Conservation (phyloP, 2,888 invertebrate genomes). For the Cataglyphis livida region DNA sequence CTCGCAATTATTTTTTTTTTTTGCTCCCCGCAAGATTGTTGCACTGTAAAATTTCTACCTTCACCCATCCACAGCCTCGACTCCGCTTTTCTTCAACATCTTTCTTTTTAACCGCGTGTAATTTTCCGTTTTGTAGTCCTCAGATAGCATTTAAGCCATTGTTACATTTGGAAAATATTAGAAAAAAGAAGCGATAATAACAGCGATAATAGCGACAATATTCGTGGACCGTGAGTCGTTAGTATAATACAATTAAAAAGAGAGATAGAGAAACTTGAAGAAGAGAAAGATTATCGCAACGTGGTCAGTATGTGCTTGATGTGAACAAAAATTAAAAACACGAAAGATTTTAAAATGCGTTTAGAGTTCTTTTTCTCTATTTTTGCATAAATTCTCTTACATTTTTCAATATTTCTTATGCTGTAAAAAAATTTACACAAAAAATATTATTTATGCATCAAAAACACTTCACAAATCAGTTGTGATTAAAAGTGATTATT, state of each 20-base stretch:
- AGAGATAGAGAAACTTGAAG: background rate
- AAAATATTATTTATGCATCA: background rate
- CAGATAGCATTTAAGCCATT: slow-evolving; percentile 78
- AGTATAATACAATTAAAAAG: background rate
- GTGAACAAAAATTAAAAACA: background rate
- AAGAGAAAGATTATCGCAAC: background rate
- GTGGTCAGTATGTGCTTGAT: background rate
- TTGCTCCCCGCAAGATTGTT: slow-evolving; percentile 83
- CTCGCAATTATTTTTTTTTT: slow-evolving; percentile 84
- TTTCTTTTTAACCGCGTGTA: background rate
- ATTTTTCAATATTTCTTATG: background rate
- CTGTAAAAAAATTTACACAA: background rate
- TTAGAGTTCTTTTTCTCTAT: background rate
- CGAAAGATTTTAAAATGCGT: background rate
- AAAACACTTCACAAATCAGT: background rate
- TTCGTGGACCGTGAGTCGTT: background rate
- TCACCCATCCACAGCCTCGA: slow-evolving; percentile 6
- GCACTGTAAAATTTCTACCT: slow-evolving; percentile 79
- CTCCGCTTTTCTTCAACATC: slow-evolving; percentile 1
- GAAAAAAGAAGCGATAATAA: slow-evolving; percentile 65
- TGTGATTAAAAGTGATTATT: background rate
- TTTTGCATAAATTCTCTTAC: background rate
- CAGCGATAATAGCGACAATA: slow-evolving; percentile 62
- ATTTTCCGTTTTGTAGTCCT: slow-evolving; percentile 66
- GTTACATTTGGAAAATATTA: slow-evolving; percentile 7